Evolutionary conservation across 2,888 invertebrate genomes (phyloP).

Genomic region (Acronicta aceris): DNA sequence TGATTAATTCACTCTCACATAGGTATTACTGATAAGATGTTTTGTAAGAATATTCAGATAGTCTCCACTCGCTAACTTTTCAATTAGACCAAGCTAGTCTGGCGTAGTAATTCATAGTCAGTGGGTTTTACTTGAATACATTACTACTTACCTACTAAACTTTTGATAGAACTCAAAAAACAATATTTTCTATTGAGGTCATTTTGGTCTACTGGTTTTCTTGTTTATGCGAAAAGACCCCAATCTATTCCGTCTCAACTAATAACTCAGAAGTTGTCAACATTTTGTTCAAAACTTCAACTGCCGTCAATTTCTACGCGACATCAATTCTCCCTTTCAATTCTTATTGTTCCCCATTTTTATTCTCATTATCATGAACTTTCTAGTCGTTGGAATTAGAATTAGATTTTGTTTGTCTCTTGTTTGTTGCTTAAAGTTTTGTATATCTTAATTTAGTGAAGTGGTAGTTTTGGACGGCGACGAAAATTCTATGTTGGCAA

Average conservation of each 20-base stretch:
- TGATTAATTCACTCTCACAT: too few species aligned
- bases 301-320: slow-evolving; percentile 67
- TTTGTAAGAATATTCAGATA: too few species aligned
- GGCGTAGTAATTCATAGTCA: background rate
- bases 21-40: too few species aligned
- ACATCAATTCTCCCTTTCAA: slow-evolving; percentile 66
- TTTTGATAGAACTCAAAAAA: background rate
- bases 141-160: background rate
- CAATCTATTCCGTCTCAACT: slow-evolving; percentile 37
- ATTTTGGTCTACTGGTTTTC: background rate
- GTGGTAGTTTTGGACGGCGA: slow-evolving; percentile 16
- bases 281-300: slow-evolving; percentile 59
- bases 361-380: slow-evolving; percentile 52
- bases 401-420: slow-evolving; percentile 44
- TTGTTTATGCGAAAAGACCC: background rate
- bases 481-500: slow-evolving; percentile 5
- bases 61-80: background rate
- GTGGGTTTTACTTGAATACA: background rate
- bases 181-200: too few species aligned
- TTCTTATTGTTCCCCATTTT: slow-evolving; percentile 59
- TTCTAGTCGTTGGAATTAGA: slow-evolving; percentile 38
- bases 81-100: background rate
- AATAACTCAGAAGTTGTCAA: slow-evolving; percentile 64
- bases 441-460: slow-evolving; percentile 24
- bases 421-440: slow-evolving; percentile 42